phyloP scores from a whole-genome alignment of 2,888 invertebrate species.

The Dermolepida albohirtum region DNA sequence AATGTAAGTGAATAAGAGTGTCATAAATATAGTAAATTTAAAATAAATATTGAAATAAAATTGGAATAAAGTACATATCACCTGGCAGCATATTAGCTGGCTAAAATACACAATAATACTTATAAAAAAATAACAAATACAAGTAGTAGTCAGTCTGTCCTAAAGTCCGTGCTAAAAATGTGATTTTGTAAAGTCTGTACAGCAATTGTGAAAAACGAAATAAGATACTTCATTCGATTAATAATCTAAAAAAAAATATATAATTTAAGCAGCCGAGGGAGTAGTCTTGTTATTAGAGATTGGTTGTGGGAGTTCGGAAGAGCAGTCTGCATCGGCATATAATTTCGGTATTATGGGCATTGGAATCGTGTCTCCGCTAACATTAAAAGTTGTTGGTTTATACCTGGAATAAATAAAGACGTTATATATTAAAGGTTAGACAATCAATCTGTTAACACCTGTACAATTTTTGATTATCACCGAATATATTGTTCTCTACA shows the following conservation, averaged over 20 bases:
- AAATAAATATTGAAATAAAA: slow-evolving; percentile 43
- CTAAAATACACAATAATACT: slow-evolving; percentile 31
- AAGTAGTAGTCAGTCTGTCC: slow-evolving; percentile 9
- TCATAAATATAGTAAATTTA: slow-evolving; percentile 38
- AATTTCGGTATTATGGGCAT: slow-evolving; percentile 39
- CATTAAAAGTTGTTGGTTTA: slow-evolving; percentile 37
- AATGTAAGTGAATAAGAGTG: slow-evolving; percentile 24
- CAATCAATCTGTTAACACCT: no score
- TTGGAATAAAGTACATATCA: slow-evolving; percentile 45
- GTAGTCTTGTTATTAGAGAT: slow-evolving; percentile 40
- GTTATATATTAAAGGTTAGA: no score
- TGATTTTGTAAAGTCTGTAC: slow-evolving; percentile 11
- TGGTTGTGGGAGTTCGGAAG: slow-evolving; percentile 49
- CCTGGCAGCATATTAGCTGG: slow-evolving; percentile 50
- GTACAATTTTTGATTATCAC: no score
- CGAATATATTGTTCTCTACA: no score
- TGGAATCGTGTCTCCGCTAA: slow-evolving; percentile 41
- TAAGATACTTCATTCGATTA: slow-evolving; percentile 29
- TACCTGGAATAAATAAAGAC: slow-evolving; percentile 26
- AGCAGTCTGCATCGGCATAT: slow-evolving; percentile 41
- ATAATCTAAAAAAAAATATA: background rate
- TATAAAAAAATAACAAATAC: slow-evolving; percentile 29
- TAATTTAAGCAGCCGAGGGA: slow-evolving; percentile 8
- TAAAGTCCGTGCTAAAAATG: slow-evolving; percentile 1
- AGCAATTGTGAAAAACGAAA: background rate